These are phyloP conservation scores for Neocrepidodera transversa DNA, from an alignment of 2,888 invertebrate species.

Conservation along the genomic window DNA sequence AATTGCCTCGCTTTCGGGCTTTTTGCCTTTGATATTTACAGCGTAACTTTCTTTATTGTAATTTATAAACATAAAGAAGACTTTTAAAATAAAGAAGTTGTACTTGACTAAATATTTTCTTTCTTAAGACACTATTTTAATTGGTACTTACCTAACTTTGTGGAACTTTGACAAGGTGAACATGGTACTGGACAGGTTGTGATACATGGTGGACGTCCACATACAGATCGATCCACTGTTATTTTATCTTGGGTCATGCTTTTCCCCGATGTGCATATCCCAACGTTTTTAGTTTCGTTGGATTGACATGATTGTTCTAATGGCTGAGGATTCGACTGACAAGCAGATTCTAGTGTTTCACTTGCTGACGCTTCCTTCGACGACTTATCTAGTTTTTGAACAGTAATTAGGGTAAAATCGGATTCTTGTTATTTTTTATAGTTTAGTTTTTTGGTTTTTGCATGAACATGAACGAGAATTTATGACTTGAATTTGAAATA, in stretches of 20 bases:
- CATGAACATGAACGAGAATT: not conserved
- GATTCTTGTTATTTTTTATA: not conserved
- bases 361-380: conserved; percentile 27
- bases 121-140: too few relatives aligned
- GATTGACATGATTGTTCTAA: conserved; percentile 49
- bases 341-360: conserved; percentile 41
- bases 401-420: not conserved
- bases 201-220: not conserved
- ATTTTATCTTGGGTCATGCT: not conserved
- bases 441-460: not conserved
- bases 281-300: conserved; percentile 47
- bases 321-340: conserved; percentile 43
- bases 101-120: too few relatives aligned
- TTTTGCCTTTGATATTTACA: too few relatives aligned
- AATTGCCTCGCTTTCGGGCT: too few relatives aligned
- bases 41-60: too few relatives aligned
- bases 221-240: not conserved
- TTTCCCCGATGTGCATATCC: conserved; percentile 41
- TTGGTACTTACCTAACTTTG: not conserved
- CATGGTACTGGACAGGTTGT: not conserved
- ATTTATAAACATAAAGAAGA: too few relatives aligned
- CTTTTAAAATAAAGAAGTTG: too few relatives aligned
- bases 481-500: not conserved
- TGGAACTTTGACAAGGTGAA: not conserved
- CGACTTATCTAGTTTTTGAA: not conserved